phyloP scores from a whole-genome alignment of 2,113 vertebrate species.

The Podilymbus podiceps region DNA sequence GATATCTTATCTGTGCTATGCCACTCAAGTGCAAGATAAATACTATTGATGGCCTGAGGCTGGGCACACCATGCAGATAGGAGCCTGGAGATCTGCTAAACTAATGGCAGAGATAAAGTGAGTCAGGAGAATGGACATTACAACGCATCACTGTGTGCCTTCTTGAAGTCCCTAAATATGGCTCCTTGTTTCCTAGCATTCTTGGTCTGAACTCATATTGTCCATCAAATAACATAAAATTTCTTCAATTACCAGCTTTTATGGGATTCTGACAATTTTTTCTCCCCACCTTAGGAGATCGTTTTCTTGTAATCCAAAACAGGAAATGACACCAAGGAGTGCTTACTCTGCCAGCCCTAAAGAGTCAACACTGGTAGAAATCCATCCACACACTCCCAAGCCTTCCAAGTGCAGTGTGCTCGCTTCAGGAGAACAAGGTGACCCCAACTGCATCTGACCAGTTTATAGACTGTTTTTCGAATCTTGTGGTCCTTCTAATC shows the following conservation, averaged over 20 bases:
- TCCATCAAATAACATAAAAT: background rate
- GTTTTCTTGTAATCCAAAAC: background rate
- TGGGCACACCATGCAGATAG: background rate
- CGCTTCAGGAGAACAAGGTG: slow-evolving; percentile 80
- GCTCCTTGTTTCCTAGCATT: background rate
- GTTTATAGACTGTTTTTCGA: slow-evolving; percentile 78
- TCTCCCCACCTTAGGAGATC: background rate
- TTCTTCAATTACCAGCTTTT: background rate
- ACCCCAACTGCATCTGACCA: slow-evolving; percentile 76
- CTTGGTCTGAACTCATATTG: background rate
- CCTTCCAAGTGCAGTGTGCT: slow-evolving; percentile 62
- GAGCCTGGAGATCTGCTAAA: background rate
- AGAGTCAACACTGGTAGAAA: background rate
- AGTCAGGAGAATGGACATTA: background rate
- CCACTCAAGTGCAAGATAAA: background rate
- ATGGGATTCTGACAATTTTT: background rate
- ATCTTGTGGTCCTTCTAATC: slow-evolving; percentile 78
- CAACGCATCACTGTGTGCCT: background rate
- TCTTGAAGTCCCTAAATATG: background rate
- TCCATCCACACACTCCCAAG: background rate
- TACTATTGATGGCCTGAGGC: background rate
- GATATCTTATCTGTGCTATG: background rate
- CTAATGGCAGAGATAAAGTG: background rate
- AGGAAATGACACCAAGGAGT: background rate
- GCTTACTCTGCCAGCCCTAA: background rate